These are phyloP conservation scores for Myotis myotis DNA, from an alignment of 2,797 vertebrate species.

Conservation along the genomic window DNA sequence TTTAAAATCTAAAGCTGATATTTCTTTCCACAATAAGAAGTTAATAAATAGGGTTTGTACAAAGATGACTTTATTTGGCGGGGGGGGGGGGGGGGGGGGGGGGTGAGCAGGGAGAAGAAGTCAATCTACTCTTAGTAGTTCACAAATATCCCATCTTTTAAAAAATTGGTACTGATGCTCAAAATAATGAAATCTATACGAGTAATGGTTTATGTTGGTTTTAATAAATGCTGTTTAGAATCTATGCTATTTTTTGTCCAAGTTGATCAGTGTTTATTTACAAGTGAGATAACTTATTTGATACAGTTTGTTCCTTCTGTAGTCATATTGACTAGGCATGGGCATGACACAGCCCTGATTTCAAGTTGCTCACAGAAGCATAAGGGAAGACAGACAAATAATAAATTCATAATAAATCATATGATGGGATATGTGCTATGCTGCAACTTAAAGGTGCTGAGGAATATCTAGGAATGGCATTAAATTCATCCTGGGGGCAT, in stretches of 20 bases:
- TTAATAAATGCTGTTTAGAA: background rate
- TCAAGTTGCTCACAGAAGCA: background rate
- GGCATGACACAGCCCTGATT: background rate
- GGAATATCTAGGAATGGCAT: background rate
- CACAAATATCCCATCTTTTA: background rate
- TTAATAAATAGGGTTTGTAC: background rate
- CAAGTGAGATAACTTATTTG: background rate
- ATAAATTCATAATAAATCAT: background rate
- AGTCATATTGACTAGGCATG: background rate
- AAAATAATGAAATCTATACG: background rate
- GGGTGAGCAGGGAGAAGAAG: too few relatives aligned
- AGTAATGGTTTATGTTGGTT: background rate
- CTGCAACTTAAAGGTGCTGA: background rate
- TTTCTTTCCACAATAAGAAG: background rate
- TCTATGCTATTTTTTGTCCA: background rate
- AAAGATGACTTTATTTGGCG: background rate
- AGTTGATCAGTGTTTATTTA: background rate
- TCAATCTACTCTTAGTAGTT: background rate
- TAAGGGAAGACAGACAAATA: background rate
- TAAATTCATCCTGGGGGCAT: background rate
- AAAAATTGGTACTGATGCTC: background rate
- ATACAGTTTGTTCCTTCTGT: background rate
- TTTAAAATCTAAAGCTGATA: background rate
- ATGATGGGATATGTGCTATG: background rate
- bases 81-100: accelerated